Conservation (phyloP, 2,113 vertebrate genomes). For the Stigmatopora nigra region DNA sequence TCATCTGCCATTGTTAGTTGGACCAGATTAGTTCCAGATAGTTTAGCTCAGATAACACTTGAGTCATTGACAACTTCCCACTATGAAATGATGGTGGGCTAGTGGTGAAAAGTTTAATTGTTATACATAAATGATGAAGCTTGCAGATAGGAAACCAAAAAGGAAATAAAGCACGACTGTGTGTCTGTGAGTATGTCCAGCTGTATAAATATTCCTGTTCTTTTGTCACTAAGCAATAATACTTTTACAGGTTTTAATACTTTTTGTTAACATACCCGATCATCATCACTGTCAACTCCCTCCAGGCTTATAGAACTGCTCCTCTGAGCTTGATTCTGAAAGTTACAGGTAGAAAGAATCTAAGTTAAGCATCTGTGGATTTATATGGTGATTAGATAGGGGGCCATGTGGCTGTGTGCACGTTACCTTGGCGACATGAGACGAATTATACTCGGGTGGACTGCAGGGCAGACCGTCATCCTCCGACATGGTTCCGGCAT, state of each 20-base stretch:
- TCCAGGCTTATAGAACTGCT: constrained; percentile 76
- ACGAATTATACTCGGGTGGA: constrained; percentile 69
- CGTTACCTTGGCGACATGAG: constrained; percentile 53
- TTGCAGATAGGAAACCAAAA: constrained; percentile 9
- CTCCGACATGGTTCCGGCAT: constrained; percentile 67
- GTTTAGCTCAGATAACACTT: constrained; percentile 1
- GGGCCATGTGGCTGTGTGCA: background rate
- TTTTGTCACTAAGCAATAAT: too few relatives aligned
- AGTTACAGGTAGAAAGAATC: constrained; percentile 20
- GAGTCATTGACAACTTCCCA: background rate
- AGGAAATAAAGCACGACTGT: constrained; percentile 6
- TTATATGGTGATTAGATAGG: background rate
- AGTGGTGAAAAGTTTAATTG: constrained; percentile 7
- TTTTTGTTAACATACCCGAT: constrained; percentile 67
- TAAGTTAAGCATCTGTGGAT: background rate
- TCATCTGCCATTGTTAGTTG: constrained; percentile 1
- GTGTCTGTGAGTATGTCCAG: constrained; percentile 24
- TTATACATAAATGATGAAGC: background rate
- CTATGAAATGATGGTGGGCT: background rate
- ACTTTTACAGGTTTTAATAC: too few relatives aligned
- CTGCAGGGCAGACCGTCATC: constrained; percentile 74
- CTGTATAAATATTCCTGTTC: constrained; percentile 39
- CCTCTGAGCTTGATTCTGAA: constrained; percentile 62
- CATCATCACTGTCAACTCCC: constrained; percentile 74
- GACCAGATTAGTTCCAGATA: constrained; percentile 9